A percentile compares a stretch with the other conserved stretches of the same genome.
phyloP scores from a whole-genome alignment of 2,113 vertebrate species.

The Mohoua ochrocephala region DNA sequence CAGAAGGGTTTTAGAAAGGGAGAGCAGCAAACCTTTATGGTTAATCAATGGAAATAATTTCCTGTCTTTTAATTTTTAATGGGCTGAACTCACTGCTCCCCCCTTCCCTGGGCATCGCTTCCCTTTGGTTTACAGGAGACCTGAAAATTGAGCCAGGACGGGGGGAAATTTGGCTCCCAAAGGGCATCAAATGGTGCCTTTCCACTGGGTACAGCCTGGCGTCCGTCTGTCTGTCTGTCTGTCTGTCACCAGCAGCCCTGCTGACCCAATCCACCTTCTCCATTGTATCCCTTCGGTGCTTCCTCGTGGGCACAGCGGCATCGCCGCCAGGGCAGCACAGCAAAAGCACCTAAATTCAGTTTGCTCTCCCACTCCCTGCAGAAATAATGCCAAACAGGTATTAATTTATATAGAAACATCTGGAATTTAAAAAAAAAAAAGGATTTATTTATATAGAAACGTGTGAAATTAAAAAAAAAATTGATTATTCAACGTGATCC shows the following conservation, averaged over 20 bases:
- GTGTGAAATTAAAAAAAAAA: background rate
- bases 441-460: too few species aligned
- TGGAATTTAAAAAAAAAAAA: background rate
- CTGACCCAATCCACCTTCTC: background rate
- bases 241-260: background rate
- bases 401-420: background rate
- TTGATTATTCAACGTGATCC: fast-evolving
- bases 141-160: background rate
- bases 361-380: background rate
- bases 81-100: background rate
- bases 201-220: background rate
- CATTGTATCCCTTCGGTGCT: fast-evolving
- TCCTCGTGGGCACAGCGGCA: fast-evolving
- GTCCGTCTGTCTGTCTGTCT: background rate
- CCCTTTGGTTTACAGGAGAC: background rate
- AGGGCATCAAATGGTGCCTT: background rate
- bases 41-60: conserved; percentile 47
- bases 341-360: background rate
- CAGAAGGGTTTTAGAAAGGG: background rate
- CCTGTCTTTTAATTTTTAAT: conserved; percentile 52
- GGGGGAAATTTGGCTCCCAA: background rate
- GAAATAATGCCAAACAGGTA: fast-evolving
- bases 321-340: fast-evolving
- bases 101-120: background rate
- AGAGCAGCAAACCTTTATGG: background rate